Evolutionary conservation across 2,888 invertebrate genomes (phyloP), one percentile per base, ranked within the genome.

Genomic region (Lithophane ornitopus): DNA sequence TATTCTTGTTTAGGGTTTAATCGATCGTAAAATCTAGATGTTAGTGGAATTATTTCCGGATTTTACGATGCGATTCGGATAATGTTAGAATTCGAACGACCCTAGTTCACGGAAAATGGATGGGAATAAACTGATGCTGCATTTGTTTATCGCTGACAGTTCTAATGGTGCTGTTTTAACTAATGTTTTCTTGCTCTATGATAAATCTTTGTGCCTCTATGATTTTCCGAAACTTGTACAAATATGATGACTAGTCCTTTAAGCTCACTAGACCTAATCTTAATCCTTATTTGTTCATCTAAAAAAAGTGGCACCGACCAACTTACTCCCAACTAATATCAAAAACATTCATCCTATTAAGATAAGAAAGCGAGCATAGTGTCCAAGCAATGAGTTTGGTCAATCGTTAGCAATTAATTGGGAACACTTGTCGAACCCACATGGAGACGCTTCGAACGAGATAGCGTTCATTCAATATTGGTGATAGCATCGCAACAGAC

Each of bases 381-480:
- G 79, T 87, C 73, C 80, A 59, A 85, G 80, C 89, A 91, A 91
- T 88, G 90, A 90, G 85, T 82, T 83, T 73, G 62, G 70, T 75
- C 71, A 85, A 84, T 89, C 89, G 90, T 90, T 89, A 88, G 87
- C 89, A 89, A 90, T 90, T 91, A 91, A 91, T 90, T 90, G 91
- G 88, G 70, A 81, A 71, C 85, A 78, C 89, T 90, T 88, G 89
- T 89, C 85, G 79, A 74, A 71, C 67, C 77, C 76, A 85, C 74
- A 77, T 81, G 78, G 76, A 80, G 74, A 78, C 69, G 41, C 67
- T 56, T 69, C 72, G 61, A 83, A 41, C 70, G 59, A 73, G 80
- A 86, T 80, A 85, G 54, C 69, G 78, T 74, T 66, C 72, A 58
- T 81, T 81, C 68, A 78, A 74, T 78, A 78, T 54, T 19, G 44